Base-by-base conservation (phyloP, 2,888 invertebrate genomes). In the Tenthredo mesomela region DNA sequence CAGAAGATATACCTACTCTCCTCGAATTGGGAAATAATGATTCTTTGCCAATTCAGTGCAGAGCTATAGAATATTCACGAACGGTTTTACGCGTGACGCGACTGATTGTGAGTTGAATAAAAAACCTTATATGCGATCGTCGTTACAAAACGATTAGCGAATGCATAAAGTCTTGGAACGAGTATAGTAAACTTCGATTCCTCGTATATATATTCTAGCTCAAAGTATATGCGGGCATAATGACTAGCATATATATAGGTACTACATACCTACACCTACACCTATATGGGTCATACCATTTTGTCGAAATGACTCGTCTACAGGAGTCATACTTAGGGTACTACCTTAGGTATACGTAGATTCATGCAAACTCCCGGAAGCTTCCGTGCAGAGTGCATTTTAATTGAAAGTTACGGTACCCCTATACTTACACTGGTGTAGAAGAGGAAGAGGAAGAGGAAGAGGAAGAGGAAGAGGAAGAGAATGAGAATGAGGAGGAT, bases 81-180 rank as follows among this genome's bases (percentile, higher is more conserved):
- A 43, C 43, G 73, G 18, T 40, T 21, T 73, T 40, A 12, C 54
- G n/a, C 18, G 54, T n/a, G n/a, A 54, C 6, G 54, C 54, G 54
- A 54, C n/a, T 54, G 54, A 54, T 54, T 54, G 54, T 54, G n/a
- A 54, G 54, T 54, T n/a, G 54, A 54, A n/a, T 1, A 54, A 54
- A 6, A 18, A 54, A 37, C n/a, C 54, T n/a, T 58, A 58, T 43
- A 82, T n/a, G n/a, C n/a, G n/a, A n/a, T 82, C 82, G 65, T 82
- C 82, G 43, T 82, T 82, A 82, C 65, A 82, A 82, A 82, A 82
- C 82, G 82, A 82, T 82, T 82, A 82, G 82, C 65, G 65, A 65
- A 82, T 21, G 65, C 33, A 37, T 37, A 70, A 43, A 43, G 21
- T 9, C 54, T 33, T 21, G 7, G 54, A 18, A 78, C 29, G 18